These are phyloP conservation scores for Ancistrus triradiatus DNA, from an alignment of 2,113 vertebrate genomes.

Conservation along the genomic window DNA sequence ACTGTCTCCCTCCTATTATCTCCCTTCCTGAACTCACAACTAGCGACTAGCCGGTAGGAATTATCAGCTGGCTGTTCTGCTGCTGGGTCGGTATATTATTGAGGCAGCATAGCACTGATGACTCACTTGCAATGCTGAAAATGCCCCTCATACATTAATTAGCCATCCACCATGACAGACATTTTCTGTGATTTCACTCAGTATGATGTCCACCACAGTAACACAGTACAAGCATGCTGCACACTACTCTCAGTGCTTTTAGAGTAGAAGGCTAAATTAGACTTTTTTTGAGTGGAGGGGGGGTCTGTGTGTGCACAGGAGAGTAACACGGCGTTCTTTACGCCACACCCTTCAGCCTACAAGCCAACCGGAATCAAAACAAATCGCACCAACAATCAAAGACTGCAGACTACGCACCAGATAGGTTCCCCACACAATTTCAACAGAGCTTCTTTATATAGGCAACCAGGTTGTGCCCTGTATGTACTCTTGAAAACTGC, in stretches of 20 bases:
- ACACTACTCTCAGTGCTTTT: conserved; percentile 8
- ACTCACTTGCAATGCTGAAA: conserved; percentile 37
- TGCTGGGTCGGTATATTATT: conserved; percentile 21
- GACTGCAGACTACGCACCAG: too few relatives aligned
- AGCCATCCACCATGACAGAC: conserved; percentile 40
- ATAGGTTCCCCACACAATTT: too few relatives aligned
- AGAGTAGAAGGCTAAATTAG: conserved; percentile 21
- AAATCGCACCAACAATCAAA: not conserved
- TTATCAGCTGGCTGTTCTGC: conserved; percentile 25
- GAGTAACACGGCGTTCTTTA: conserved; percentile 8
- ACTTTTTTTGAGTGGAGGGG: conserved; percentile 8
- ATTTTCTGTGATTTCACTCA: conserved; percentile 42
- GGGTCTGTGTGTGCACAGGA: conserved; percentile 6
- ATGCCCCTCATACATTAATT: conserved; percentile 27
- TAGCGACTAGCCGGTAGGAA: conserved; percentile 19
- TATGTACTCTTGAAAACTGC: conserved; percentile 20
- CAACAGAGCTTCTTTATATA: conserved; percentile 9
- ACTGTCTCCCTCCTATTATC: conserved; percentile 39
- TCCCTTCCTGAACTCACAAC: conserved; percentile 2
- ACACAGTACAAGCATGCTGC: conserved; percentile 6
- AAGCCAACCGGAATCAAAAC: too few relatives aligned
- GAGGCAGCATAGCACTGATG: not conserved
- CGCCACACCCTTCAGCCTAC: not conserved
- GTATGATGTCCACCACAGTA: conserved; percentile 34
- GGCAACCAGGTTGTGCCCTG: conserved; percentile 15